Conservation (phyloP, 2,797 vertebrate genomes). For the Epinephelus coioides region DNA sequence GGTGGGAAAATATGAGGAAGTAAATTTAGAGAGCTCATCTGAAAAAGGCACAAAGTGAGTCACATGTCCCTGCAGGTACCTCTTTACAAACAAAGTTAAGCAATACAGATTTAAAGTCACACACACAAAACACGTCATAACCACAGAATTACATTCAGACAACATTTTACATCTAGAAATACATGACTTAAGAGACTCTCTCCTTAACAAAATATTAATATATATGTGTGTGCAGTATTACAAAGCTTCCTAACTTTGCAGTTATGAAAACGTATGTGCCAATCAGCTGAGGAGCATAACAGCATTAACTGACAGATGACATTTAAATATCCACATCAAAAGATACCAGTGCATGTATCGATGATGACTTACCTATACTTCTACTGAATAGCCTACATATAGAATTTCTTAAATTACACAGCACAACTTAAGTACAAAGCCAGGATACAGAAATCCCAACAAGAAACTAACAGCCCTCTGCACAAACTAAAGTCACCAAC, state of each 20-base stretch:
- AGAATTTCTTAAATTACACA: neutral
- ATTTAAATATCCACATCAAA: neutral
- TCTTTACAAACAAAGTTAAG: neutral
- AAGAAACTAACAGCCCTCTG: neutral
- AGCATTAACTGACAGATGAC: neutral
- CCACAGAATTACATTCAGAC: neutral
- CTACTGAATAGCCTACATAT: neutral
- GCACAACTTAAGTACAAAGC: neutral
- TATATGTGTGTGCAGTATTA: neutral
- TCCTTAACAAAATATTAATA: neutral
- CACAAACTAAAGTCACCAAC: neutral
- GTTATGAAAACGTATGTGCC: neutral
- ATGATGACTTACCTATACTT: neutral
- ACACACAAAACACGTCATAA: neutral
- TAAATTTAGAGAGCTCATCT: neutral
- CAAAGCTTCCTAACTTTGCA: neutral
- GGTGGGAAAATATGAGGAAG: neutral
- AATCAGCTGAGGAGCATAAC: neutral
- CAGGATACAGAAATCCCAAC: neutral
- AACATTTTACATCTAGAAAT: neutral
- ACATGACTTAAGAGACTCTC: neutral
- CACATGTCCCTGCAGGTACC: neutral
- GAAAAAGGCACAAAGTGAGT: neutral
- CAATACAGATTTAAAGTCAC: neutral
- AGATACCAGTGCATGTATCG: neutral